Conservation (phyloP, 2,113 vertebrate species). For the Corapipo altera region DNA sequence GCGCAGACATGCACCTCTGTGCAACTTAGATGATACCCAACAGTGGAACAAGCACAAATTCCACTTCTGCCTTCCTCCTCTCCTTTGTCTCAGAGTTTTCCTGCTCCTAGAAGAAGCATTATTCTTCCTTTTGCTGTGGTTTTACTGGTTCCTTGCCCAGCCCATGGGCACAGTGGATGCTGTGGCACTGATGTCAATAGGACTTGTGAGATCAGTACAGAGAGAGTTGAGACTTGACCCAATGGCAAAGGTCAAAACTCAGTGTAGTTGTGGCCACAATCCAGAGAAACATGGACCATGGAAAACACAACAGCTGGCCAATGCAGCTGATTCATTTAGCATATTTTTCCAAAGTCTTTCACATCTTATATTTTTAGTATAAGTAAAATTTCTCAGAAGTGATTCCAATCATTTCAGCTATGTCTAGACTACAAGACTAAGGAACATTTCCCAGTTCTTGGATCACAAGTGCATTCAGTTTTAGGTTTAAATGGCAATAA, state of each 20-base stretch:
- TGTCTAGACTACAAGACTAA: not conserved
- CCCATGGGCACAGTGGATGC: rapidly evolving
- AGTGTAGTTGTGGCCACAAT: not conserved
- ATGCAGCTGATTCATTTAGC: not conserved
- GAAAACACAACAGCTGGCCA: not conserved
- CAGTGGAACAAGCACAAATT: not conserved
- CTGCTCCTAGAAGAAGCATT: not conserved
- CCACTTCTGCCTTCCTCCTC: not conserved
- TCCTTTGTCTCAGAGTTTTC: not conserved
- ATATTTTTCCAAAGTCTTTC: not conserved
- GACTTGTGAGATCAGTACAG: not conserved
- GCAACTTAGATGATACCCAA: not conserved
- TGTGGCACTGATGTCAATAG: not conserved
- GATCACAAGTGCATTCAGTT: not conserved
- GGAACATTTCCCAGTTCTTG: not conserved
- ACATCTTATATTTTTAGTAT: not conserved
- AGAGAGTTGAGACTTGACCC: not conserved
- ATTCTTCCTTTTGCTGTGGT: not conserved
- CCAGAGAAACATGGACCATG: not conserved
- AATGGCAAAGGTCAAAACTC: not conserved
- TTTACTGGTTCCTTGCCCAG: not conserved
- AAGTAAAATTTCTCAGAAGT: not conserved
- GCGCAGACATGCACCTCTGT: not conserved
- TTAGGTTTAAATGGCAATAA: not conserved
- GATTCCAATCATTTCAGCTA: not conserved